Evolutionary conservation across 1,140 invertebrate species (phyloP), one percentile per base, ranked within the genome.

Genomic region (Antheraea mylitta): DNA sequence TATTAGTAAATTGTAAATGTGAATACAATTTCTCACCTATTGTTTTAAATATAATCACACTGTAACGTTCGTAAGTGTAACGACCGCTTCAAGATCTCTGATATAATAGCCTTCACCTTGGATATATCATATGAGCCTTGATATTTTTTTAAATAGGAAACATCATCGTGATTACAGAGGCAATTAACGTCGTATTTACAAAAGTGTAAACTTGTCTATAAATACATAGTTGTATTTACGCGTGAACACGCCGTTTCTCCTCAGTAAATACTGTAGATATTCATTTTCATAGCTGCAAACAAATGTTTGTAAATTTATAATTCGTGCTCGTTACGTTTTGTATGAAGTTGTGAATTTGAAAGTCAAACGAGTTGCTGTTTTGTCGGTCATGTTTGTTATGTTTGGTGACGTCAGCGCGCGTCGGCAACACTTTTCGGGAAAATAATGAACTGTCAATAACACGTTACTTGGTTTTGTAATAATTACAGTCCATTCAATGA

Each of bases 171-270:
- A 83, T 80, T 79, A 72, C 69, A 69, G 66, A 72, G 72, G 74
- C 77, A 73, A 83, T 83, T 83, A 83, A 70, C 77, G 69, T 64
- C 65, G 61, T 75, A 77, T 81, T 83, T 78, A 78, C 65, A 76
- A 73, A 37, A 78, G 75, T 82, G 81, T 74, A 75, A 83, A 83
- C 72, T 62, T 70, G 59, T 64, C 37, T 19, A 42, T 18, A 65
- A 38, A 59, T 36, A 61, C 19, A 61, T 36, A 22, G 0, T 59
- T 66, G 16, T 36, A 37, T 59, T 37, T 59, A 30, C 65, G 16
- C 8, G 0, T 36, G 65, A 30, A 18, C 63, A 58, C 48, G 58
- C 61, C 53, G 19, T 66, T 75, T 45, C 71, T 70, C 67, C 65
- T 69, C 71, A 67, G 69, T 71, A 64, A 66, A 73, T 69, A 37